Evolutionary conservation across 1,140 invertebrate species (phyloP), one percentile per base, ranked within the genome.

Genomic region (Aleiodes sp.): DNA sequence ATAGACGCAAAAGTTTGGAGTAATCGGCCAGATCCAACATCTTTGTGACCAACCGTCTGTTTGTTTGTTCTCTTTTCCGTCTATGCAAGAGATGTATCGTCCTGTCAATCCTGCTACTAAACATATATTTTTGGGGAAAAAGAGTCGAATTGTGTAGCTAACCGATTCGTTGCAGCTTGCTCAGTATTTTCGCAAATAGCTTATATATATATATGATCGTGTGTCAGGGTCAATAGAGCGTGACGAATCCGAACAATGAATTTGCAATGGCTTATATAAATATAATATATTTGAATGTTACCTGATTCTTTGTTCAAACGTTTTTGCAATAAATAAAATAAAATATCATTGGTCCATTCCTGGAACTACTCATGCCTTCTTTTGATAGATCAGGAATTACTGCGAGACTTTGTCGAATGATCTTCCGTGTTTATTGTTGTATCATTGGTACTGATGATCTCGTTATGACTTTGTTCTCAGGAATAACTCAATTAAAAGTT

Each of bases 131-230:
- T 46, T 62, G 35, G 33, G 70, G 69, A 79, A 79, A 79, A 79
- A 79, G 72, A 71, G 26, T 52, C 29, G 77, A 75, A 78, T 75
- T 75, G 71, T 73, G 31, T 28, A 62, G 74, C 74, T 79, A 84
- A 82, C 81, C 81, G 82, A 85, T 85, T 85, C 81, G 82, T 80
- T 75, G 82, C 84, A 84, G 83, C 82, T 85, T 85, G 83, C 80
- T 33, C 60, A 63, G 65, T 75, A 70, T 84, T 82, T 86, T 86
- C 84, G 82, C 83, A 86, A 85, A 84, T 85, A 85, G 81, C 77
- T 79, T 72, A 70, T 78, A 80, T 76, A 71, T 56, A 78, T 79
- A 82, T 52, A 31, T 64, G 46, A 43, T 64, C 28, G 43, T 41
- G 37, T 70, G 16, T 63, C 43, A 39, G 46, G 29, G 60, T 10